Conservation (phyloP, 2,797 vertebrate genomes). For the Semaprochilodus insignis region DNA sequence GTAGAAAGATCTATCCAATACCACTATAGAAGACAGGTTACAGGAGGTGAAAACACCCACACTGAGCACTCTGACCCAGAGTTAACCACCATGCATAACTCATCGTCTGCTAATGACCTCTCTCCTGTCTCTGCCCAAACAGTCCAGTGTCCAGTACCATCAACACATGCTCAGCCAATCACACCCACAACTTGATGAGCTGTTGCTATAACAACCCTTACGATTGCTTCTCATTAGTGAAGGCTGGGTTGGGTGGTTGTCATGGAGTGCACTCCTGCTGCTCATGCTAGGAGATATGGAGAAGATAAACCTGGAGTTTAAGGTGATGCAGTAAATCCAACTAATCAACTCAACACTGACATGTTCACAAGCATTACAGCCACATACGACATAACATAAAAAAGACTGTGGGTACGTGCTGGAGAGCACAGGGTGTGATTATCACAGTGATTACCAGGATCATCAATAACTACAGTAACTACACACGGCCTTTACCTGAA, state of each 20-base stretch:
- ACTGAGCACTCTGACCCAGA: not conserved
- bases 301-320: not conserved
- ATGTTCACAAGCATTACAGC: not conserved
- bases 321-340: conserved; percentile 33
- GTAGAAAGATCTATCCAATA: no score
- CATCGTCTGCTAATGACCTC: conserved; percentile 29
- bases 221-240: conserved; percentile 55
- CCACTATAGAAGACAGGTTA: not conserved
- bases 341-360: not conserved
- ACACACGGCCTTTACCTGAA: no score
- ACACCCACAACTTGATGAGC: conserved; percentile 38
- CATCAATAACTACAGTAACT: no score
- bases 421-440: no score
- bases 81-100: not conserved
- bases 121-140: conserved; percentile 25
- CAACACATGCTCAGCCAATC: conserved; percentile 22
- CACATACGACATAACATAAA: not conserved
- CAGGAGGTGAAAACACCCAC: not conserved
- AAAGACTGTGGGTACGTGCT: not conserved
- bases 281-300: not conserved
- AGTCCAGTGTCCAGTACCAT: conserved; percentile 20
- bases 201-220: conserved; percentile 57
- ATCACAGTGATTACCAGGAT: no score
- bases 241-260: conserved; percentile 48
- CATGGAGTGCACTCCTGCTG: conserved; percentile 4